These are phyloP conservation scores for Troides helena DNA, from an alignment of 2,888 invertebrate genomes.

Conservation along the genomic window DNA sequence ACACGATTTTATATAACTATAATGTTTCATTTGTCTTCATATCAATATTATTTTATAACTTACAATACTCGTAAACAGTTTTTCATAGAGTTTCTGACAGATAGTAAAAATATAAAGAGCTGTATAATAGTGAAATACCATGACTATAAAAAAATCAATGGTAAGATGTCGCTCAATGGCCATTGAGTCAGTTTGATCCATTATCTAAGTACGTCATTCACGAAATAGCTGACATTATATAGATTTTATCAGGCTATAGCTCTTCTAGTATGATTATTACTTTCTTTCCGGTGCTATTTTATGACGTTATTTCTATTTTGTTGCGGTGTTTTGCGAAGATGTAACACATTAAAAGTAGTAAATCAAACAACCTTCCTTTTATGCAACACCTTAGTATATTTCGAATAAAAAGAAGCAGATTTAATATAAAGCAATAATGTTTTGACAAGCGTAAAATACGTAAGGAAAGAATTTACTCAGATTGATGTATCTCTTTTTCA, in stretches of 20 bases:
- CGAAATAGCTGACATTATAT: conserved; percentile 33
- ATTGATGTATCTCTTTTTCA: not conserved
- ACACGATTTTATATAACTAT: not conserved
- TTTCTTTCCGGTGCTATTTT: not conserved
- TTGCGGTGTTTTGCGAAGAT: not conserved
- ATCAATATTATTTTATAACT: conserved; percentile 5
- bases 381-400: not conserved
- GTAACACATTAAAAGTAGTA: not conserved
- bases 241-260: conserved; percentile 5
- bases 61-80: not conserved
- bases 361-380: not conserved
- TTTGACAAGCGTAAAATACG: not conserved
- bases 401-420: not conserved
- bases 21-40: not conserved
- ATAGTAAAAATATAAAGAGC: not conserved
- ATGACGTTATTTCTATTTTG: not conserved
- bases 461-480: not conserved
- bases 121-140: conserved; percentile 11
- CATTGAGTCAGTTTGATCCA: conserved; percentile 37
- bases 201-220: conserved; percentile 45
- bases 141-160: conserved; percentile 34
- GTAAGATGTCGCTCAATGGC: conserved; percentile 42
- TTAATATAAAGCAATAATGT: not conserved
- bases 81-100: conserved; percentile 9
- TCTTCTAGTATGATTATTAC: not conserved